Evolutionary conservation across 2,797 vertebrate species (phyloP), one percentile per base, ranked within the genome.

Genomic region (Melanotaenia maccullochi): DNA sequence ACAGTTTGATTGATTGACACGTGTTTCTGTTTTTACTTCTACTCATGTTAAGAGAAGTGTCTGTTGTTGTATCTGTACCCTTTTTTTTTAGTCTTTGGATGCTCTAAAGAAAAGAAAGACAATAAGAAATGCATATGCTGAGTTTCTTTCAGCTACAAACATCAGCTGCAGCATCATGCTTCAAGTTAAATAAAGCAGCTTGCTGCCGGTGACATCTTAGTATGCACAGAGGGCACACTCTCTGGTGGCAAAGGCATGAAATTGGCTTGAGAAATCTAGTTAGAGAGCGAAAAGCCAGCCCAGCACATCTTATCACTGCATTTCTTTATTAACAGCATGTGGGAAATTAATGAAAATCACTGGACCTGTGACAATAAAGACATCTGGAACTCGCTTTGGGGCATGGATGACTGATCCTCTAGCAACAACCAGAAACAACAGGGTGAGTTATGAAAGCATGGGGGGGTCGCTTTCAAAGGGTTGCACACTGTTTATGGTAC

Each of bases 341-440:
- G 98, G 97, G 30, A 99, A 98, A 93, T 72, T 99, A 95, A 99
- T 99, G 98, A 98, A 99, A 95, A 99, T 99, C 94, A 97, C 96
- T 82, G 97, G 97, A 84, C 97, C 97, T 38, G 88, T 94, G 86
- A 99, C 97, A 85, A 94, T 99, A 90, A 99, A 99, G 95, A 98
- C 95, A 82, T 99, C 97, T 51, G 97, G 98, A 92, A 98, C 97
- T n/a, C 95, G 97, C 67, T 99, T 99, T 88, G 98, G 97, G 49
- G 97, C 98, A 82, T 99, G 98, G 98, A 99, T 99, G 97, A 98
- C 97, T 33, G 97, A 99, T 85, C 97, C 97, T 33, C 86, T 96
- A 75, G 95, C 96, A 75, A 94, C 96, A n/a, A 94, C 96, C 78
- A 97, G 96, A 92, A 96, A 97, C 84, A 98, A 97, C 88, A 91